Evolutionary conservation across 64 coral and sea anemone species (phyloP), one percentile per base, ranked within the genome.

Genomic region (Actinia tenebrosa): DNA sequence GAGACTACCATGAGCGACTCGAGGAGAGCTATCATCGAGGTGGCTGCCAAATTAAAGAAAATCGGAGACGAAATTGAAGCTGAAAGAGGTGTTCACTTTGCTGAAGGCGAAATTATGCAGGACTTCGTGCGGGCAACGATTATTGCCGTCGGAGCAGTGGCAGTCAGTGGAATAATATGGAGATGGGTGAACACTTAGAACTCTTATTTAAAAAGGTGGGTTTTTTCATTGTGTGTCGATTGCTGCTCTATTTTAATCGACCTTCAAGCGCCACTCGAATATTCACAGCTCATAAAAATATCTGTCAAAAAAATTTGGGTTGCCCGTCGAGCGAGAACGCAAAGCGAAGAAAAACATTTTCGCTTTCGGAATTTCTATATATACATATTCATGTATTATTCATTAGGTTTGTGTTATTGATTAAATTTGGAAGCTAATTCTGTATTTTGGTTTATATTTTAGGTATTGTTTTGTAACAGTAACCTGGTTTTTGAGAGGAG

Each of bases 321-420:
- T 81, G 44, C 50, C 17, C 26, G 13, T 23, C 14, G 77, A 19
- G 77, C 14, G 77, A 19, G 77, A 9, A 47, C 77, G 10, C 45
- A 15, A 44, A 10, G 53, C 79, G 50, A 81, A 81, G 79, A 81
- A 81, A 75, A 81, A 81, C 79, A 81, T 81, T 81, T 81, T 81
- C 79, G 79, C 79, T 81, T 81, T 81, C 79, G 79, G 50, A 81
- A 53, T 81, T 81, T 81, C 2, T 10, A 17, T 22, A 37, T 37
- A 75, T 75, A 75, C 69, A 26, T 75, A 43, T 30, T 81, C 79
- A 81, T 81, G 79, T 53, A 53, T 45, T 81, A 50, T 50, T 81
- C 50, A 53, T 81, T 1, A 66, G n/a, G 63, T 66, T 53, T 53
- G 79, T 81, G 5, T 50, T 81, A 53, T 75, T 75, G n/a, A 75